Base-by-base conservation (phyloP, 2,888 invertebrate genomes). In the Acanthoscelides obtectus region DNA sequence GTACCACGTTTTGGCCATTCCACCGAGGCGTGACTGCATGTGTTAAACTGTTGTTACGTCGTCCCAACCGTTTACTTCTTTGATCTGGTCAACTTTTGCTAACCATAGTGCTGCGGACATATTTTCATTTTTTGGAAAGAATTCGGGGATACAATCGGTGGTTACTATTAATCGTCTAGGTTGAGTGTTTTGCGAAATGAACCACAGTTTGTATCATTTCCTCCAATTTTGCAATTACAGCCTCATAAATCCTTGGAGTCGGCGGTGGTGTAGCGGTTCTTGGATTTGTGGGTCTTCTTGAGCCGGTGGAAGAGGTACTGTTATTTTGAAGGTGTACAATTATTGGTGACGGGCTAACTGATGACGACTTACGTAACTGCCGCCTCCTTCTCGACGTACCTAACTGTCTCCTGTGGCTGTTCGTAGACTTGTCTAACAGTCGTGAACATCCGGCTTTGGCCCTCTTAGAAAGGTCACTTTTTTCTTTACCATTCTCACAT, bases 1-100 rank as follows among this genome's bases (percentile, higher is more conserved):
- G 22, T 77, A 78, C 78, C 78, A 79, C 2, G 67, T 74, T 70
- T 69, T 72, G 3, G 79, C 77, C 72, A 77, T 73, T 1, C 77
- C 78, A 12, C 67, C 22, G 20, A 79, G 68, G 12, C 75, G 22
- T 0, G 74, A 72, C 65, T 76, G 75, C 76, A 78, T 75, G 22
- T 77, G 72, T 27, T 74, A 77, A 19, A 76, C 72, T 2, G 70
- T 74, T 6, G 74, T 75, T 12, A 66, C 22, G 22, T 78, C 75
- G 70, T 76, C 73, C 75, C 78, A 77, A 12, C 67, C 27, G 70
- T 76, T 77, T 1, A 78, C 70, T 6, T 25, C 25, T 22, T 69
- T 73, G 12, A 79, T 25, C 69, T 79, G 74, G 2, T 79, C 78
- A 45, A 79, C 75, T 70, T 78, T 78, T 2, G 72, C 71, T 2